Conservation (phyloP, 2,888 invertebrate genomes). For the Stomorhina lunata region DNA sequence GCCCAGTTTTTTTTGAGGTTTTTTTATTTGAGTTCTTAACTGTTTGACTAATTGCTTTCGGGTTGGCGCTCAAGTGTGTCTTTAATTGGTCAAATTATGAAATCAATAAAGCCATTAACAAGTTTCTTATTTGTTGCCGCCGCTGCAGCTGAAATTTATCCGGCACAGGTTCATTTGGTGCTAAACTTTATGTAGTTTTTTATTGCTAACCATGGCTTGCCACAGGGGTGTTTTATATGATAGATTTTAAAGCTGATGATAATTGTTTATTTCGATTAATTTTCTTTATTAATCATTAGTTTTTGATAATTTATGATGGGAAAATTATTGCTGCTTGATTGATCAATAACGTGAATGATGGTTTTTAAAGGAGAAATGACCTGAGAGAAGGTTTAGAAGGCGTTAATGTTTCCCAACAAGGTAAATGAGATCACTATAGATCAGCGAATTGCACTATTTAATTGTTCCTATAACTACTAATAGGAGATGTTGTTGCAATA, state of each 20-base stretch:
- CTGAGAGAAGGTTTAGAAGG: neutral
- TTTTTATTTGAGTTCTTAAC: slow-evolving; percentile 1
- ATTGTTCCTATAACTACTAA: no score
- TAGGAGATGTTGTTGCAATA: no score
- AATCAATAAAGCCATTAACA: slow-evolving; percentile 66
- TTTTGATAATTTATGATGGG: slow-evolving; percentile 16
- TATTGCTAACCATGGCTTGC: neutral
- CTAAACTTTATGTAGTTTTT: no score
- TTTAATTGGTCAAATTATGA: slow-evolving; percentile 68
- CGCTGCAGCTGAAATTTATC: slow-evolving; percentile 7
- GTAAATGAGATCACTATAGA: no score
- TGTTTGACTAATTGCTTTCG: slow-evolving; percentile 52
- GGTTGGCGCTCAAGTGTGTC: slow-evolving; percentile 58
- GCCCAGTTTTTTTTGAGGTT: neutral
- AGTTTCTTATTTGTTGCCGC: slow-evolving; percentile 64
- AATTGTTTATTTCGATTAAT: slow-evolving; percentile 37
- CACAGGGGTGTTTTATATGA: neutral
- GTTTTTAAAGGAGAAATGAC: neutral
- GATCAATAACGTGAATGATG: neutral
- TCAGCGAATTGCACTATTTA: no score
- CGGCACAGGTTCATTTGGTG: neutral
- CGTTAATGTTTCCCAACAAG: no score
- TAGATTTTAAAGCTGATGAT: slow-evolving; percentile 24
- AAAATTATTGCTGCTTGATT: slow-evolving; percentile 42
- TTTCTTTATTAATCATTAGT: neutral